Evolutionary conservation across 2,797 vertebrate genomes (phyloP).

Genomic region (Fistularia commersonii): DNA sequence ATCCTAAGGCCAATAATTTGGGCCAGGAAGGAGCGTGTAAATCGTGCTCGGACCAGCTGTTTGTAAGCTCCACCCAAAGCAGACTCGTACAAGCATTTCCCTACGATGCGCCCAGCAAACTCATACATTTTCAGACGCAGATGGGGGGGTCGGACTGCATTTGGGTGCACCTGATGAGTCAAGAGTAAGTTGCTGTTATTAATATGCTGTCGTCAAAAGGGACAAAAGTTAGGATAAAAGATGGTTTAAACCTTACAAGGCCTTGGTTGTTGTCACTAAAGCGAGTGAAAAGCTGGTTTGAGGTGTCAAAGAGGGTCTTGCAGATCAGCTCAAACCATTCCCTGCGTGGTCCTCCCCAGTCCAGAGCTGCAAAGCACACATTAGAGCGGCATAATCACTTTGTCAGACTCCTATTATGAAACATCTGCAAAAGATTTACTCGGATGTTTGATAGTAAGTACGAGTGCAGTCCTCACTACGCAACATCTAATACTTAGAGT

Average conservation of each 20-base stretch:
- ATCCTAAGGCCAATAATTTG: conserved; percentile 98
- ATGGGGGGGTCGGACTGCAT: conserved; percentile 85
- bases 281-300: conserved; percentile 91
- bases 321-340: conserved; percentile 98
- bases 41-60: conserved; percentile 93
- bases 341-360: conserved; percentile 96
- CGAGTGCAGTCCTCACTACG: no score
- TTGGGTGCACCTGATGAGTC: conserved; percentile 88
- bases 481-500: no score
- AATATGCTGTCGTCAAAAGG: not conserved
- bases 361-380: conserved; percentile 79
- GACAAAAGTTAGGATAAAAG: not conserved
- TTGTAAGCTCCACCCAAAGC: conserved; percentile 93
- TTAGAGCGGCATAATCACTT: not conserved
- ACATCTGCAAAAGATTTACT: no score
- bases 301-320: conserved; percentile 94
- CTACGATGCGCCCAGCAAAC: conserved; percentile 93
- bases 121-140: conserved; percentile 93
- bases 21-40: conserved; percentile 96
- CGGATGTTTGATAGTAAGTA: no score
- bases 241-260: conserved; percentile 72
- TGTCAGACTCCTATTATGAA: no score
- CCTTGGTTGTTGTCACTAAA: conserved; percentile 98
- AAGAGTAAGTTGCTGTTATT: no score
- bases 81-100: conserved; percentile 97